Evolutionary conservation across 2,113 vertebrate species (phyloP).

Genomic region (Gavialis gangeticus): DNA sequence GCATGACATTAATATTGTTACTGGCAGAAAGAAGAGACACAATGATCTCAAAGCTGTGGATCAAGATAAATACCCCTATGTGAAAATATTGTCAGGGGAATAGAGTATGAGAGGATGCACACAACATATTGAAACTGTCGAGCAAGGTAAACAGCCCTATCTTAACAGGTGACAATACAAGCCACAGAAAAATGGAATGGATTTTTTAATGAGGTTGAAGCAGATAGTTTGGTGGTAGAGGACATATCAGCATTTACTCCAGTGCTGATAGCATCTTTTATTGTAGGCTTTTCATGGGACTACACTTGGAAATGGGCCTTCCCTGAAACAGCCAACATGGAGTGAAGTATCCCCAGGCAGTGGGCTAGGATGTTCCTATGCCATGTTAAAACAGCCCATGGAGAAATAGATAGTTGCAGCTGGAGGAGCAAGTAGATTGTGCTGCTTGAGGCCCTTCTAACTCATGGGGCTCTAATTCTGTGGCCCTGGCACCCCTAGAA

Average conservation of each 20-base stretch:
- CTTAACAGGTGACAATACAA: neutral
- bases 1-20: neutral
- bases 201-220: neutral
- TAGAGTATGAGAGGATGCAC: neutral
- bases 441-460: neutral
- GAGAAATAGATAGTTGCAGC: neutral
- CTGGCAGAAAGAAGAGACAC: neutral
- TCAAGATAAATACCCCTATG: neutral
- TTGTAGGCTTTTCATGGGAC: neutral
- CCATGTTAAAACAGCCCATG: neutral
- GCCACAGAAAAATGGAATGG: neutral
- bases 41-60: neutral
- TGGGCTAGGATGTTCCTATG: neutral
- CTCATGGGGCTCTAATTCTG: too few relatives aligned
- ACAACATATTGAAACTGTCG: neutral
- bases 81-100: neutral
- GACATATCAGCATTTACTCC: neutral
- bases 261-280: neutral
- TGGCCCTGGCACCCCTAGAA: neutral
- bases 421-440: neutral
- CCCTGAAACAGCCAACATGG: neutral
- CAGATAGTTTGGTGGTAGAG: neutral
- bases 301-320: neutral
- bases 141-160: neutral
- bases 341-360: neutral